Conservation (phyloP, 2,797 vertebrate species). For the Sibirionetta formosa region DNA sequence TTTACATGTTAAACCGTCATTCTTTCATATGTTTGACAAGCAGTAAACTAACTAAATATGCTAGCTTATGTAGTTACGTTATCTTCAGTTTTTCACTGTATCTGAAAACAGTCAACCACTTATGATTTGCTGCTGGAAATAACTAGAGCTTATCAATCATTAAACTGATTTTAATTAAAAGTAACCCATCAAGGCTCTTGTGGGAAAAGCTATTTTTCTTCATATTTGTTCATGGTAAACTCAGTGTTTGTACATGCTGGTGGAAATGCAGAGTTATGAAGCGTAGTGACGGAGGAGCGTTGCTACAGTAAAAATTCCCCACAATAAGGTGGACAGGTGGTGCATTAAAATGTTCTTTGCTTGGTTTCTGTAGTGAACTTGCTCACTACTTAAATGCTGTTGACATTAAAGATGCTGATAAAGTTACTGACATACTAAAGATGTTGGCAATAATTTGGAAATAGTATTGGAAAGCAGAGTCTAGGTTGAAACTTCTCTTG, state of each 20-base stretch:
- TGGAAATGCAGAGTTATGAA: background rate
- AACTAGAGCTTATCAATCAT: constrained; percentile 75
- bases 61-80: constrained; percentile 58
- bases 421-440: background rate
- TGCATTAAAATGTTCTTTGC: background rate
- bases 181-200: constrained; percentile 52
- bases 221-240: background rate
- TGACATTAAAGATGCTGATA: background rate
- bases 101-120: constrained; percentile 73
- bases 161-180: constrained; percentile 79
- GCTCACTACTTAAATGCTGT: background rate
- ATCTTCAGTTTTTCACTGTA: constrained; percentile 62
- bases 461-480: background rate
- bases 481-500: background rate
- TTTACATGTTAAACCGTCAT: constrained; percentile 54
- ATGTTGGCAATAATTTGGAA: background rate
- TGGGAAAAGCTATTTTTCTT: constrained; percentile 57
- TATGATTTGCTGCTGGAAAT: constrained; percentile 75
- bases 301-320: background rate
- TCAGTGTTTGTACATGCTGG: background rate
- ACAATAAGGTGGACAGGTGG: background rate
- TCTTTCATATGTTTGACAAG: constrained; percentile 56
- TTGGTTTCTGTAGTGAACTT: background rate
- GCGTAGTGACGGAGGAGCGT: background rate
- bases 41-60: constrained; percentile 68